Conservation (phyloP, 2,888 invertebrate species). For the Amblyteles armatorius region DNA sequence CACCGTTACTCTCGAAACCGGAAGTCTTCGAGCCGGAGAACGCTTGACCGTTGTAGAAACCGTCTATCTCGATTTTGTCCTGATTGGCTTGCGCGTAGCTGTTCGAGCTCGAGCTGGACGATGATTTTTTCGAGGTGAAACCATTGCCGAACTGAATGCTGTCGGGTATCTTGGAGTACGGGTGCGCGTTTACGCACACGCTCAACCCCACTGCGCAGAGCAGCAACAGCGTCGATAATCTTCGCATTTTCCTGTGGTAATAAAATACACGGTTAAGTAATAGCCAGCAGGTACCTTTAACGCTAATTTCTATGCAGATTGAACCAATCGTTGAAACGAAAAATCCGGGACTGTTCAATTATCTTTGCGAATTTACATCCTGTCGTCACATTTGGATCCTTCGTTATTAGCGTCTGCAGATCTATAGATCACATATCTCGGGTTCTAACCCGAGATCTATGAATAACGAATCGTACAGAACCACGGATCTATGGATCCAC, state of each 20-base stretch:
- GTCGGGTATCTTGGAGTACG: conserved; percentile 72
- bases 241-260: conserved; percentile 71
- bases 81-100: conserved; percentile 68
- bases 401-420: not conserved
- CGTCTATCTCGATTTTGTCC: conserved; percentile 65
- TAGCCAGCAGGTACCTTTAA: not conserved
- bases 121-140: conserved; percentile 61
- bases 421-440: not conserved
- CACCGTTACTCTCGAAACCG: conserved; percentile 65
- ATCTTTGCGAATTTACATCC: not conserved
- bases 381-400: not conserved
- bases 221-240: conserved; percentile 70
- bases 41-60: conserved; percentile 65
- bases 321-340: not conserved
- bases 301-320: not conserved
- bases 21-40: conserved; percentile 66
- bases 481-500: not conserved
- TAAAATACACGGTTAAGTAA: not conserved
- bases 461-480: not conserved
- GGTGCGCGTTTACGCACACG: conserved; percentile 68
- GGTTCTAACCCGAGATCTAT: not conserved
- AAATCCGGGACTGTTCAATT: not conserved
- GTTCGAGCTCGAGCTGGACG: conserved; percentile 70
- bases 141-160: conserved; percentile 51
- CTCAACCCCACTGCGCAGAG: conserved; percentile 72